A percentile compares a stretch with the other conserved stretches of the same genome.
Conservation (phyloP, 2,113 vertebrate genomes). For the human region GRCh38 chr17:19290501-19291000, state of each 20-base stretch:
- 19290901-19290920: not conserved
- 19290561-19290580: accelerated
- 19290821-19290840: not conserved
- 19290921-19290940: not conserved
- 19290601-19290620: not conserved
- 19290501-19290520: no score
- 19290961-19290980: not conserved
- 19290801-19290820: not conserved
- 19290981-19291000: not conserved
- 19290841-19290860: no score
- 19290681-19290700: not conserved
- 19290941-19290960: no score
- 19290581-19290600: not conserved
- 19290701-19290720: not conserved
- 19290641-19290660: not conserved
- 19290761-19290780: not conserved
- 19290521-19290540: not conserved
- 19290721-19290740: not conserved
- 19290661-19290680: not conserved
- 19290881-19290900: not conserved
- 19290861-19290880: not conserved
- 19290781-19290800: not conserved
- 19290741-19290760: not conserved
- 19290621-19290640: not conserved
- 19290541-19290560: not conserved